Base-by-base conservation (phyloP, 2,888 invertebrate genomes). In the Ochlodes sylvanus region DNA sequence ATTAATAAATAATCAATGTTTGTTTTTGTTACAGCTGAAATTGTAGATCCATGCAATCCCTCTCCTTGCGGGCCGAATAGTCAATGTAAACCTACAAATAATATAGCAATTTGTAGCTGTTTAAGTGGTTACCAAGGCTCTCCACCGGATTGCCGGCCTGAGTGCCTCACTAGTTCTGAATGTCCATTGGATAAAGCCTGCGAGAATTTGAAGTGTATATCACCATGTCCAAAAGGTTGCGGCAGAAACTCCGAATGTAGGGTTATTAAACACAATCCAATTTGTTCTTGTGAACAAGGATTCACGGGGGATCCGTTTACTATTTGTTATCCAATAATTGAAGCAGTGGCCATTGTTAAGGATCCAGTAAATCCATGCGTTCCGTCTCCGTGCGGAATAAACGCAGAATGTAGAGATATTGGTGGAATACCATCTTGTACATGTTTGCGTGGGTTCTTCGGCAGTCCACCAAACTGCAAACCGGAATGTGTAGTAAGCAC, bases 31-130 rank as follows among this genome's bases (percentile, higher is more conserved):
- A 14, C 80, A 92, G 92, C 74, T 64, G 87, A 89, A 73, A 78
- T 79, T 68, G 75, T 74, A 12, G 89, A 92, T 47, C 91, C 94
- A 1, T 95, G 95, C 79, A 88, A 95, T 75, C 97, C 97, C 57
- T 95, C 96, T 38, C 97, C 97, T 4, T 97, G 97, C 83, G 97
- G 97, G 38, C 95, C 97, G 14, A 96, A 97, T 82, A 95, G 95
- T 70, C 93, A 94, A 77, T 95, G 95, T 80, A 93, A 89, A 76
- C 88, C 92, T 70, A 89, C 93, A 73, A 94, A 94, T 77, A 89
- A 89, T 55, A 84, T 95, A 82, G 95, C 95, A n/a, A 94, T 96
- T 63, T 97, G 97, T 83, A 95, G 95, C n/a, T 97, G 97, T 80
- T 82, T 95, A 61, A 94, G 94, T 63, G 94, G 94, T 44, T 96